Evolutionary conservation across 64 coral and sea anemone species (phyloP), one percentile per base, ranked within the genome.

Genomic region (Acropora yongei): DNA sequence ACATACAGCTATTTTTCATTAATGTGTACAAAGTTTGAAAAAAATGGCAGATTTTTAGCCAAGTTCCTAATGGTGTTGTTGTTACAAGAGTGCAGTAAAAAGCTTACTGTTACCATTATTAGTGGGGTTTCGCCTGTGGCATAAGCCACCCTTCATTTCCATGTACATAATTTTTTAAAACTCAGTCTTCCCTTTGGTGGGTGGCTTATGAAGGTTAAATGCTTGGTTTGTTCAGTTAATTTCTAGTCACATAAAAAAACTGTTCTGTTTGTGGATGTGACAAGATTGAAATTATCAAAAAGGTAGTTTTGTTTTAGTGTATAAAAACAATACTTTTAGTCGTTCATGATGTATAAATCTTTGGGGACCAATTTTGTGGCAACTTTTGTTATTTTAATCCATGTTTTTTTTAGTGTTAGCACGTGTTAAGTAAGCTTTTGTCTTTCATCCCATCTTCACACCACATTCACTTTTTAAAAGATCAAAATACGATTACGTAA

Each of bases 31-130:
- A 71, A 68, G 63, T 71, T 68, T 58, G 69, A 68, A 12, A 47
- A 19, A 4, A 68, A 20, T 47, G 81, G 63, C 41, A 68, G 72
- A 85, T 85, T 85, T 85, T 85, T 71, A 83, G 41, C 57, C 61
- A 16, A n/a, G 17, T 68, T 68, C 12, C 17, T 68, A 16, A 55
- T 55, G 10, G 51, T 7, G 51, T 55, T 55, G 51, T 55, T 7
- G 51, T 55, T 55, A 55, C 10, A 55, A 55, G 10, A 55, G 5
- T 10, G 51, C 51, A 5, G 2, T 55, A 7, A 7, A 10, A 55
- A 10, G 51, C 51, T 55, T 55, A 55, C 4, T 55, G 30, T 30
- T 30, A 30, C 30, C 30, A 30, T 30, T 30, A 30, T 30, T 30
- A 30, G 30, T 30, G 30, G 30, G 30, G 30, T 30, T 30, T 30